Evolutionary conservation across 2,888 invertebrate species (phyloP).

Genomic region (Sacculina carcini): DNA sequence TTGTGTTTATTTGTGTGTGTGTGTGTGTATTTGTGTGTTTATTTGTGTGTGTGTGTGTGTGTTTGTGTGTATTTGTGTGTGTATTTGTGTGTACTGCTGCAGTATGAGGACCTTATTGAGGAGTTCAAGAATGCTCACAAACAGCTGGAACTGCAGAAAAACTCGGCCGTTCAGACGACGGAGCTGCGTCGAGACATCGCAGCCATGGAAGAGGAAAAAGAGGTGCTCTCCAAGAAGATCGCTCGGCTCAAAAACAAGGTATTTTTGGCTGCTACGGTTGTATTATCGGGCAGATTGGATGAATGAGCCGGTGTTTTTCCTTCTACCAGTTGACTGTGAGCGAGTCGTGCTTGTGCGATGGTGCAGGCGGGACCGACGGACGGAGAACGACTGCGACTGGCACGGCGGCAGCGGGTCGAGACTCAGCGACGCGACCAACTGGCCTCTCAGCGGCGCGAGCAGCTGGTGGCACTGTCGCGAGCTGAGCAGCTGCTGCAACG

Average conservation of each 20-base stretch:
- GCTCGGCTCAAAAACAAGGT: constrained; percentile 30
- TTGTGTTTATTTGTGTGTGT: no score
- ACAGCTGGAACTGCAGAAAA: constrained; percentile 33
- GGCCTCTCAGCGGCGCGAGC: constrained; percentile 29
- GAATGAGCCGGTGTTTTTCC: constrained; percentile 1
- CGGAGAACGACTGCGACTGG: constrained; percentile 32
- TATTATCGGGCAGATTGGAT: not conserved
- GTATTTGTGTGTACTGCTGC: no score
- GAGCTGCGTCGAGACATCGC: constrained; percentile 60
- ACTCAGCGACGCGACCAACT: constrained; percentile 31
- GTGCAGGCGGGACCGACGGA: constrained; percentile 37
- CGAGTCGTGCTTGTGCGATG: constrained; percentile 19
- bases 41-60: no score
- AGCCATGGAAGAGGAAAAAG: constrained; percentile 62
- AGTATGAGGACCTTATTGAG: constrained; percentile 45
- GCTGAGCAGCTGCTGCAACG: constrained; percentile 29
- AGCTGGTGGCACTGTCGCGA: constrained; percentile 25
- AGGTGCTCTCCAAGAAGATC: constrained; percentile 36
- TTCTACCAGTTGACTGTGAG: not conserved
- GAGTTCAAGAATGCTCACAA: constrained; percentile 55
- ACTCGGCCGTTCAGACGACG: constrained; percentile 34
- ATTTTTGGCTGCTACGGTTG: not conserved
- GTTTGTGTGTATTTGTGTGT: no score
- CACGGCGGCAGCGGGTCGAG: constrained; percentile 28
- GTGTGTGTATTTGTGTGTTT: no score